phyloP scores from a whole-genome alignment of 2,797 vertebrate genomes.

The Cygnus olor region DNA sequence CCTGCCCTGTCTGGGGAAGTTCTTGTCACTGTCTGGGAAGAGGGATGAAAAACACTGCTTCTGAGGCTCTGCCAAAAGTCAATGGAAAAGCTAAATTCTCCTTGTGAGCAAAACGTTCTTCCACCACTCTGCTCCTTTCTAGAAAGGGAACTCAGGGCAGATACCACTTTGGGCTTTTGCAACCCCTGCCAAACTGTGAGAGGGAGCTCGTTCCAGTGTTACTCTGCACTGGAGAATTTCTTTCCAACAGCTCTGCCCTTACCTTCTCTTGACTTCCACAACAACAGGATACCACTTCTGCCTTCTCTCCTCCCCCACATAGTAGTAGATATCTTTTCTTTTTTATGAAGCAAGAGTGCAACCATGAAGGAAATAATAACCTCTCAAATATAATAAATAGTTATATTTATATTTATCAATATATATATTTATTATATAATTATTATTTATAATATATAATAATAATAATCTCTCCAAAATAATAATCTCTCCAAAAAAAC shows the following conservation, averaged over 20 bases:
- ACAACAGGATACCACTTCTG: not conserved
- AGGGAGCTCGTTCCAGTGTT: not conserved
- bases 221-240: not conserved
- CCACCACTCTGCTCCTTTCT: not conserved
- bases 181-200: not conserved
- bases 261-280: not conserved
- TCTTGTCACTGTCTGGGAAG: too few relatives aligned
- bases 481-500: not conserved
- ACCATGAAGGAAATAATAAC: not conserved
- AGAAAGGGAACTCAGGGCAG: not conserved
- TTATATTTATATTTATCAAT: too few relatives aligned
- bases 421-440: too few relatives aligned
- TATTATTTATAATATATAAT: too few relatives aligned
- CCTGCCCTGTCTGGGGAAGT: not conserved
- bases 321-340: not conserved
- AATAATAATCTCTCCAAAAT: too few relatives aligned
- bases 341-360: not conserved
- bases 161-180: not conserved
- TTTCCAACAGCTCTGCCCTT: not conserved
- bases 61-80: not conserved
- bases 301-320: not conserved
- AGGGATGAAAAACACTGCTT: not conserved
- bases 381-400: too few relatives aligned
- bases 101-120: not conserved
- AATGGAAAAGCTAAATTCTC: not conserved